phyloP scores from a whole-genome alignment of 2,113 vertebrate species.

The Myocastor coypus region DNA sequence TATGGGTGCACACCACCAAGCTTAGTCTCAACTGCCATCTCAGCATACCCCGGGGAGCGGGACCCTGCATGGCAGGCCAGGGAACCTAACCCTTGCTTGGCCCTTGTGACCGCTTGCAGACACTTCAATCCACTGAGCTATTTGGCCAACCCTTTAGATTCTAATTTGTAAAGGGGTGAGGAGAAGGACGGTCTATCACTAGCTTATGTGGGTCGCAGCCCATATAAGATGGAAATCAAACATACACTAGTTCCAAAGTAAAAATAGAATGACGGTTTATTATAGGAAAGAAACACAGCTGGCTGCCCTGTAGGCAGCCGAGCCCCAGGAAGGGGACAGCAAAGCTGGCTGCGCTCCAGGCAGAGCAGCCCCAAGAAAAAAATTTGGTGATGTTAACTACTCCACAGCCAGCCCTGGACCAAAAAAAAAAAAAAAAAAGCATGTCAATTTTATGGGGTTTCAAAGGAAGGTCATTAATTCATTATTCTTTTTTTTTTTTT shows the following conservation, averaged over 20 bases:
- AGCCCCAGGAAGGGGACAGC: neutral
- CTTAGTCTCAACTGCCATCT: no score
- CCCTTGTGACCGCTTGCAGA: no score
- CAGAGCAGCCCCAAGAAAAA: neutral
- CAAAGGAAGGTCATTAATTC: neutral
- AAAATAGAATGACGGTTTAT: neutral
- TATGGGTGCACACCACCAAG: no score
- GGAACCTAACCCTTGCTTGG: no score
- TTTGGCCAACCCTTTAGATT: neutral
- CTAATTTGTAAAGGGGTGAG: neutral
- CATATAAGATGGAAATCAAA: neutral
- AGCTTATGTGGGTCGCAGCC: neutral
- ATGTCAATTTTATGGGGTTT: neutral
- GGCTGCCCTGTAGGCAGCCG: neutral
- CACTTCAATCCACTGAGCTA: no score
- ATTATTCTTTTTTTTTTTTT: neutral
- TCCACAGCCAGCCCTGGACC: neutral
- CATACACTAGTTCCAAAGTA: neutral
- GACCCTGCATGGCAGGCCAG: no score
- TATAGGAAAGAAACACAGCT: neutral
- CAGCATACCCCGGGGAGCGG: no score
- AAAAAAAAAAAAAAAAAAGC: neutral
- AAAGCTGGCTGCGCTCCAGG: neutral
- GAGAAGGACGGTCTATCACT: neutral
- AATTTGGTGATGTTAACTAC: neutral